Base-by-base conservation (phyloP, 2,797 vertebrate genomes). In the Lepilemur septentrionalis region DNA sequence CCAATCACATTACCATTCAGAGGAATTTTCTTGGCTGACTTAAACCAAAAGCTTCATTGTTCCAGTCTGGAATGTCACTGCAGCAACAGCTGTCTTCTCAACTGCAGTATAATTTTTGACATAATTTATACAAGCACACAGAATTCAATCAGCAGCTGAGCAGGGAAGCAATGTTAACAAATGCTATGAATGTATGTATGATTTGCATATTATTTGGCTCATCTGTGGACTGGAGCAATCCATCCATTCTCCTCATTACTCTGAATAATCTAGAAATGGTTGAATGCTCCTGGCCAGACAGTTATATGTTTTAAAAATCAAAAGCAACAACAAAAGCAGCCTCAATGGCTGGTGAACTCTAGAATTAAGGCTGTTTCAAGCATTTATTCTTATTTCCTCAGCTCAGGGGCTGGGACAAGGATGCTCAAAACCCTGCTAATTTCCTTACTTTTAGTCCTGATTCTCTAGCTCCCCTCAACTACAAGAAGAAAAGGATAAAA, bases 331-430 rank as follows among this genome's bases (percentile, higher is more conserved):
- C n/a, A 93, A 95, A 92, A 93, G 67, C 63, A 48, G 89, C 90
- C 84, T 94, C n/a, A 57, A 41, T 75, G 93, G 92, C 85, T 96
- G 59, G 57, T 89, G 84, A 94, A 84, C 52, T 95, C 88, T 81
- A 89, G 73, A 96, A 92, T 97, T 96, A 98, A 97, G 97, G 93
- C 95, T 94, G 92, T 46, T 93, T 93, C 75, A 95, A 96, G 83
- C 88, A 91, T 61, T 94, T 91, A 67, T 93, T 96, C 59, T 63
- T 96, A 92, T 79, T 95, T 93, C 81, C 91, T 97, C 91, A 96
- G 93, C 89, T 89, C 88, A 94, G 80, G 72, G 67, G 63, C 83
- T 72, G 46, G 83, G 78, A 87, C 67, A 93, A 84, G 11, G 93
- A 95, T 89, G 61, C 85, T 95, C 72, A 86, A 96, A 95, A 90